Base-by-base conservation (phyloP, 2,797 vertebrate species). In the Nothura maculosa region DNA sequence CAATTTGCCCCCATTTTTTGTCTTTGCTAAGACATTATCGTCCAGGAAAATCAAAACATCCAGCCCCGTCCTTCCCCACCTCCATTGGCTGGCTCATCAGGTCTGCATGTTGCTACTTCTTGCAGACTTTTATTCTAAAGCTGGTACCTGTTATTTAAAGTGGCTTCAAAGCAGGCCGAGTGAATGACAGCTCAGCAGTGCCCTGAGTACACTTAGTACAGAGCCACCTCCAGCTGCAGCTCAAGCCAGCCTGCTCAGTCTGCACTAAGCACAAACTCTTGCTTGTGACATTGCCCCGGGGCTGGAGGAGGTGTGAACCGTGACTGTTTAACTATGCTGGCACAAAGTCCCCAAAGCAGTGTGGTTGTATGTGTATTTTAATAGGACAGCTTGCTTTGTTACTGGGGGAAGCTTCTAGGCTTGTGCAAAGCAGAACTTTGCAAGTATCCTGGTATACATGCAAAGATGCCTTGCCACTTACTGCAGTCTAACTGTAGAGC, bases 341-440 rank as follows among this genome's bases (percentile, higher is more conserved):
- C 73, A 87, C 20, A 47, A 24, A 19, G 32, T 82, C 64, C 81
- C 57, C 30, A 62, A 76, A 94, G 45, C 48, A 67, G 54, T 7
- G 64, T 4, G 5, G 43, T 77, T 87, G 4, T 10, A 43, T 3
- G 36, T 0, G 3, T 89, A 52, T 86, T 94, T 72, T 58, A 60
- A 50, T 40, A 86, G 86, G 70, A 67, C 70, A 93, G 68, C 61
- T 87, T 64, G 32, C 63, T 85, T 92, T 91, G 80, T 63, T 84
- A 52, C 55, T n/a, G 67, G 42, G 80, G 55, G 85, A 91, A 86
- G 17, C 76, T 48, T 22, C 70, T 25, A 63, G 89, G 67, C 47
- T 85, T 64, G 77, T 85, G 76, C 85, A 92, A 83, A 95, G 67
- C 87, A 73, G 62, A 90, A 80, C 58, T 92, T 85, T 89, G 62